A percentile compares a stretch with the other conserved stretches of the same genome.
These are phyloP conservation scores for Terrapene triunguis DNA, from an alignment of 2,113 vertebrate genomes.

Conservation along the genomic window DNA sequence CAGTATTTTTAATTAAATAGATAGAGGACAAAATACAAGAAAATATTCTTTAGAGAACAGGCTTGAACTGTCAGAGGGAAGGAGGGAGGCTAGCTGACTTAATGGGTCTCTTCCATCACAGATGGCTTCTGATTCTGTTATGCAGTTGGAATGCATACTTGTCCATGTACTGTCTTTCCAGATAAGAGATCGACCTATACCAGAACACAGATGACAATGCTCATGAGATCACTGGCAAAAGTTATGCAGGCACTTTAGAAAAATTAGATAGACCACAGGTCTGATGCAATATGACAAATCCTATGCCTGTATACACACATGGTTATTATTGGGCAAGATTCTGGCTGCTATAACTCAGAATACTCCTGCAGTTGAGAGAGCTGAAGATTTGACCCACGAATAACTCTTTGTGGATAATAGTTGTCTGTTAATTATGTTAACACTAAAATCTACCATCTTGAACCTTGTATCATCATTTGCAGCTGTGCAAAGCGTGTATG, in stretches of 20 bases:
- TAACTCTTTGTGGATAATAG: not conserved
- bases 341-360: not conserved
- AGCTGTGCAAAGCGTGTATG: not conserved
- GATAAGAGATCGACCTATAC: not conserved
- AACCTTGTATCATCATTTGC: not conserved
- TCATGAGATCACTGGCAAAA: not conserved
- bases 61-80: not conserved
- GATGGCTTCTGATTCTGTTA: not conserved
- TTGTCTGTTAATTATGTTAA: not conserved
- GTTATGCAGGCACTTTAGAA: slow-evolving; percentile 5
- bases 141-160: not conserved
- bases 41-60: not conserved
- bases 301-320: not conserved
- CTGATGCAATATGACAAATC: not conserved
- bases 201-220: not conserved
- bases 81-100: not conserved
- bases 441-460: not conserved
- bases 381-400: not conserved
- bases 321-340: not conserved
- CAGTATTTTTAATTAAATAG: slow-evolving; percentile 22
- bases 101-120: not conserved
- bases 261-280: not conserved
- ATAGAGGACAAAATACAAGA: not conserved
- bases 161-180: not conserved
- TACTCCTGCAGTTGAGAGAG: not conserved